A percentile compares a stretch with the other conserved stretches of the same genome.
Evolutionary conservation across 2,888 invertebrate species (phyloP).

Genomic region (Lapara coniferarum): DNA sequence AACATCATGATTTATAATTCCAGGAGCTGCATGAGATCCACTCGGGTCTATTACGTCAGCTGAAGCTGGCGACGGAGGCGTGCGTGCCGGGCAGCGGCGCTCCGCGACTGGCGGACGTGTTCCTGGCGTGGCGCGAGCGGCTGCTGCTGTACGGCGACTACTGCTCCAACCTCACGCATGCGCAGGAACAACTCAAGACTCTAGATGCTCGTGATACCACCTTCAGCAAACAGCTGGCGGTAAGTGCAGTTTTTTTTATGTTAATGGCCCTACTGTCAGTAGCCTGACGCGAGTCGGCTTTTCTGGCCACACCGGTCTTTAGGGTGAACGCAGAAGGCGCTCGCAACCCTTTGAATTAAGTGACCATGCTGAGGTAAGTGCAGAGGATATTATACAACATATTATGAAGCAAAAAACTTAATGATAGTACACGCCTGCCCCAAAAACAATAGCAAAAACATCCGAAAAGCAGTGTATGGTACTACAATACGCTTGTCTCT

Average conservation of each 20-base stretch:
- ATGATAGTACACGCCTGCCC: too few species aligned
- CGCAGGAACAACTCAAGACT: constrained; percentile 93
- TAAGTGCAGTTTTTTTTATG: too few species aligned
- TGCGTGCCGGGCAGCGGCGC: constrained; percentile 79
- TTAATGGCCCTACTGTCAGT: too few species aligned
- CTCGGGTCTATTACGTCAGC: constrained; percentile 91
- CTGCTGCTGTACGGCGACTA: constrained; percentile 98
- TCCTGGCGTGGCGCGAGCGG: constrained; percentile 94
- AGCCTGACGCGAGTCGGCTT: too few species aligned
- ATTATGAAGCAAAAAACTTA: too few species aligned
- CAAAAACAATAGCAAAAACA: too few species aligned
- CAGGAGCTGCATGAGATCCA: constrained; percentile 95
- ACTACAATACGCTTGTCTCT: not conserved
- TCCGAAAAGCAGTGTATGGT: too few species aligned
- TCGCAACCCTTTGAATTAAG: too few species aligned
- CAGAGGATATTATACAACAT: too few species aligned
- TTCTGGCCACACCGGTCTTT: too few species aligned
- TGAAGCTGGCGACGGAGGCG: constrained; percentile 88
- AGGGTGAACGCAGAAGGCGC: too few species aligned
- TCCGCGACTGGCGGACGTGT: constrained; percentile 89
- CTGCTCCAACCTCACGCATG: constrained; percentile 95
- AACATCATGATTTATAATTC: not conserved
- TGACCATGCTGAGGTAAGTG: too few species aligned
- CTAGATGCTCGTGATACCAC: constrained; percentile 86
- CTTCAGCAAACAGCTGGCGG: constrained; percentile 87